Conservation (phyloP, 2,888 invertebrate genomes). For the Cremastinae sp. region DNA sequence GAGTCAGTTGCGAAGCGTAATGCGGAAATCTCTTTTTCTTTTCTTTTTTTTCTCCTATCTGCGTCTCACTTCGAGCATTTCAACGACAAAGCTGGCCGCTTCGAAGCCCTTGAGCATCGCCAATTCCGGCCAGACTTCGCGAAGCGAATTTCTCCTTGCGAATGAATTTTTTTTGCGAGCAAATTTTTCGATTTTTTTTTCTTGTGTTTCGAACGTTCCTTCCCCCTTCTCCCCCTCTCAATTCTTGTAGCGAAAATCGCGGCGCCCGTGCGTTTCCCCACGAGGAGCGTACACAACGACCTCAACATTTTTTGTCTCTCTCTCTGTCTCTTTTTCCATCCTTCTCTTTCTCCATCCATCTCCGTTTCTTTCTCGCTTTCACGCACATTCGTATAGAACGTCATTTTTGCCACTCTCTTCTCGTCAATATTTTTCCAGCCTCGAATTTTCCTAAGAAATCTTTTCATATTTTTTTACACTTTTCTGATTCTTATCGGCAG, state of each 20-base stretch:
- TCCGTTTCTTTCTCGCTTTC: neutral
- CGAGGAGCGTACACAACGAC: constrained; percentile 52
- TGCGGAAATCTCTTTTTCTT: constrained; percentile 40
- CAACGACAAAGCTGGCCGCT: constrained; percentile 61
- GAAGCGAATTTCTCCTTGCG: no score
- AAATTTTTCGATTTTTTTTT: constrained; percentile 30
- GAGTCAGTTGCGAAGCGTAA: constrained; percentile 40
- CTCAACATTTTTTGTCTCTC: constrained; percentile 39
- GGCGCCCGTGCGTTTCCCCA: constrained; percentile 45
- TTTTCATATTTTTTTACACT: constrained; percentile 8
- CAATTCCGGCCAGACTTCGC: constrained; percentile 58
- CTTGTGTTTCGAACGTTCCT: constrained; percentile 1
- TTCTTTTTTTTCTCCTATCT: constrained; percentile 32
- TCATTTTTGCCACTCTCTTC: constrained; percentile 56
- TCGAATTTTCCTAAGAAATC: constrained; percentile 17
- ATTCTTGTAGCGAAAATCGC: constrained; percentile 37
- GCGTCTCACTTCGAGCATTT: constrained; percentile 51
- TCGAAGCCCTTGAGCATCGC: constrained; percentile 57
- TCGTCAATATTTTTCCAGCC: constrained; percentile 21
- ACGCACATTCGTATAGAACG: constrained; percentile 44
- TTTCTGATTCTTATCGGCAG: neutral
- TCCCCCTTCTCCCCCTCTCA: constrained; percentile 15
- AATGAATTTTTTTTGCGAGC: constrained; percentile 41
- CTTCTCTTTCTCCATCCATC: constrained; percentile 11
- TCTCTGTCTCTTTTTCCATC: constrained; percentile 15